Evolutionary conservation across 2,888 invertebrate species (phyloP).

Genomic region (Coenonympha glycerion): DNA sequence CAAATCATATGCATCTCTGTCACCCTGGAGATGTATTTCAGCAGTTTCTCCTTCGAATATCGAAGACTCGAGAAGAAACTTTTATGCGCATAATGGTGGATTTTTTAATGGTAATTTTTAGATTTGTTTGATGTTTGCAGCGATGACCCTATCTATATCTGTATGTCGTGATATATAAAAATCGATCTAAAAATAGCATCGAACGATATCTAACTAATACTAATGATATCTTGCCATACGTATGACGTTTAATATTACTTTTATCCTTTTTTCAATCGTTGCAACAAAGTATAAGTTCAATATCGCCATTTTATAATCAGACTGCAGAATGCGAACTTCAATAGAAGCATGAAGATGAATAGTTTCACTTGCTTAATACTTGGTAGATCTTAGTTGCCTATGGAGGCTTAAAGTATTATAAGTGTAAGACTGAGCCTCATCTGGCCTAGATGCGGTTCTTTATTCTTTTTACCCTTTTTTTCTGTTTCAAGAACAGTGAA

Average conservation of each 20-base stretch:
- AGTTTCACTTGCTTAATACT: no score
- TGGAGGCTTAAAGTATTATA: conserved; percentile 10
- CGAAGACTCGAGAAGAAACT: not conserved
- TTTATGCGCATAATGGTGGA: no score
- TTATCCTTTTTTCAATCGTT: not conserved
- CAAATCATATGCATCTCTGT: no score
- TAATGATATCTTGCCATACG: no score
- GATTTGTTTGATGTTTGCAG: no score
- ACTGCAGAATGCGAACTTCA: not conserved
- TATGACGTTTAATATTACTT: not conserved
- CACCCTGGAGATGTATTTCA: no score
- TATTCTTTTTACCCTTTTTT: conserved; percentile 9
- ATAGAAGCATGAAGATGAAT: not conserved
- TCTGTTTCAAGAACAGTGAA: not conserved
- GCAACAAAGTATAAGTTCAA: not conserved
- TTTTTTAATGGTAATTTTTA: no score
- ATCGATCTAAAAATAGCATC: no score
- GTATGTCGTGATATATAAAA: no score
- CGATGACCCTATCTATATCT: no score
- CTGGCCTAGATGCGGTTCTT: conserved; percentile 15
- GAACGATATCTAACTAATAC: no score
- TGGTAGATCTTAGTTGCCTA: not conserved
- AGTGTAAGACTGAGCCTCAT: conserved; percentile 6
- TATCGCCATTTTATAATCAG: not conserved
- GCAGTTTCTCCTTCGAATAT: no score